These are phyloP conservation scores for Apodemus sylvaticus DNA, from an alignment of 2,113 vertebrate species.

Conservation along the genomic window DNA sequence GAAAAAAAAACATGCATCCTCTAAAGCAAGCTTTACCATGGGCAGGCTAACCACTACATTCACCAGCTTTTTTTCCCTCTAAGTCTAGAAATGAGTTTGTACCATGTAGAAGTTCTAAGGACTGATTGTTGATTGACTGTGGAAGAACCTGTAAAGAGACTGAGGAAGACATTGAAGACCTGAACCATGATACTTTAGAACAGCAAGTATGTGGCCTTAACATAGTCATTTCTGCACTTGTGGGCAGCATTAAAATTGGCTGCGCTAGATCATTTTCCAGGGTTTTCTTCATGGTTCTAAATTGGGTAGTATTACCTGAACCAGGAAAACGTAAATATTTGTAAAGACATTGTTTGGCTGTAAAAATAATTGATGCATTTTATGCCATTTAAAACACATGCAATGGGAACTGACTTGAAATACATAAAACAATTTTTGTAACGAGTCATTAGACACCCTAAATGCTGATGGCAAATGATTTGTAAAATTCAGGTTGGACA, in stretches of 20 bases:
- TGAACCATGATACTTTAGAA: background rate
- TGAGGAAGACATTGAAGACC: background rate
- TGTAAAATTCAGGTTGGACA: background rate
- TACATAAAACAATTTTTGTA: background rate
- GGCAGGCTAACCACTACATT: background rate
- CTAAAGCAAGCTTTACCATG: slow-evolving; percentile 4
- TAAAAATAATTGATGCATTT: background rate
- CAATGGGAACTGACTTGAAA: background rate
- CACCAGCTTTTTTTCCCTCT: background rate
- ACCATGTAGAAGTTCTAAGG: background rate
- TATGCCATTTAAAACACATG: background rate
- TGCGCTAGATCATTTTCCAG: background rate
- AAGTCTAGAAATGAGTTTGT: background rate
- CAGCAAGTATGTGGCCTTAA: background rate
- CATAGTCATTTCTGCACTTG: background rate
- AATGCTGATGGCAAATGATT: background rate
- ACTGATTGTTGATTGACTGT: background rate
- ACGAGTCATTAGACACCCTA: background rate
- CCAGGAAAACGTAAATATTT: background rate
- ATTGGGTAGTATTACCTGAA: background rate
- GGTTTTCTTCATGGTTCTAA: slow-evolving; percentile 7
- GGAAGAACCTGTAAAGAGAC: background rate
- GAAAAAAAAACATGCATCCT: slow-evolving; percentile 9
- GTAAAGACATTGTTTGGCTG: background rate
- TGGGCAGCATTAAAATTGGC: background rate